These are phyloP conservation scores for Prunella himalayana DNA, from an alignment of 2,113 vertebrate species.

Conservation along the genomic window DNA sequence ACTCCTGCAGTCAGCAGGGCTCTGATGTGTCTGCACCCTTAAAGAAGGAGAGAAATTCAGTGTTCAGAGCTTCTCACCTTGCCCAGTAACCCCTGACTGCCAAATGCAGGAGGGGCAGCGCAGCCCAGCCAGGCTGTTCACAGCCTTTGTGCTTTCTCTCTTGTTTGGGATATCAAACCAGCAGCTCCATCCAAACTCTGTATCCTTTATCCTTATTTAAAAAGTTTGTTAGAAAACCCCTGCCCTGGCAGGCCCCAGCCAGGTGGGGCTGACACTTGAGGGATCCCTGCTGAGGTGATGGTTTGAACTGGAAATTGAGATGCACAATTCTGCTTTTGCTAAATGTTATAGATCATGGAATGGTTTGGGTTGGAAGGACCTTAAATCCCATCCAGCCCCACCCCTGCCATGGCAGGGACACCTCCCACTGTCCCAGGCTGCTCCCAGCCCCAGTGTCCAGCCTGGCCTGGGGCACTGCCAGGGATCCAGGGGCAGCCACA, in stretches of 20 bases:
- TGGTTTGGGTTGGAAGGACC: background rate
- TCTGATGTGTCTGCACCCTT: background rate
- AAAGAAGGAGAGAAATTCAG: background rate
- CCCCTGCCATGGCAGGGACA: background rate
- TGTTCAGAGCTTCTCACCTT: background rate
- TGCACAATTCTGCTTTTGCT: background rate
- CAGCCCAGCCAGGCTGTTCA: background rate
- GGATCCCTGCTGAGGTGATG: background rate
- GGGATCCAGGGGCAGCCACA: background rate
- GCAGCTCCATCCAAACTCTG: background rate
- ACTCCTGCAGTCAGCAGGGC: background rate
- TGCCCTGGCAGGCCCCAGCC: background rate
- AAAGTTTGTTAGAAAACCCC: background rate
- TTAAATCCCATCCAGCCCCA: accelerated
- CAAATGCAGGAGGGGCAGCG: background rate
- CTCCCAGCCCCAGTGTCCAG: accelerated
- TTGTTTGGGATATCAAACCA: background rate
- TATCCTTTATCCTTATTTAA: background rate
- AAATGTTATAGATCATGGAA: background rate
- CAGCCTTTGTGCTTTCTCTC: background rate
- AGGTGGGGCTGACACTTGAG: background rate
- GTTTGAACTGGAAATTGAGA: background rate
- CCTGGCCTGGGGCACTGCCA: background rate
- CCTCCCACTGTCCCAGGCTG: background rate
- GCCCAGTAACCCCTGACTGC: background rate